Percentiles rank a stretch among this genome's conserved stretches.
Evolutionary conservation across 2,797 vertebrate species (phyloP).

Genomic region (Hoplostethus mediterraneus): DNA sequence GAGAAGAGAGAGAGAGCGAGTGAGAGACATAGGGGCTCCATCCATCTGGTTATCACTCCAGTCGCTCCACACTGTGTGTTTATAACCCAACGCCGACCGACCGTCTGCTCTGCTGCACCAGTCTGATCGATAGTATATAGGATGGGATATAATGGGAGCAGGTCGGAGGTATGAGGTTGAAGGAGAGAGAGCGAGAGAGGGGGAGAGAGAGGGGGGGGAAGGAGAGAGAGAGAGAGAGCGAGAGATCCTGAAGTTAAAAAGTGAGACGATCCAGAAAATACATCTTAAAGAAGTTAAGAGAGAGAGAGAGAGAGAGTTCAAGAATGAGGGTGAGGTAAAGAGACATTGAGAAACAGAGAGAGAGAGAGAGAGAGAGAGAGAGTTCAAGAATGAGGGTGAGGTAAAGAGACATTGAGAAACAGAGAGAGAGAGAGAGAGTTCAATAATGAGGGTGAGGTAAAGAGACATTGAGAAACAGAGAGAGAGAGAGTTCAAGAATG

Average conservation of each 20-base stretch:
- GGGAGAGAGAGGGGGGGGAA: too few species aligned
- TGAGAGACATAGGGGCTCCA: constrained; percentile 13
- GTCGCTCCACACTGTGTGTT: constrained; percentile 48
- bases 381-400: not conserved
- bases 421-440: too few species aligned
- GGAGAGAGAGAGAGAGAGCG: too few species aligned
- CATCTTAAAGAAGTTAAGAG: too few species aligned
- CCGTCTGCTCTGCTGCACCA: constrained; percentile 26
- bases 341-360: too few species aligned
- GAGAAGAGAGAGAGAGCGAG: not conserved
- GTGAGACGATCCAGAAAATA: too few species aligned
- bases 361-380: too few species aligned
- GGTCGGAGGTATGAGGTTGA: too few species aligned
- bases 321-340: not conserved
- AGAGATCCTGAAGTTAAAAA: too few species aligned
- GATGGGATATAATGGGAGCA: constrained; percentile 31
- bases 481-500: not conserved
- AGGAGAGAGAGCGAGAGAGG: too few species aligned
- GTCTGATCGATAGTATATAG: constrained; percentile 53
- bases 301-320: not conserved
- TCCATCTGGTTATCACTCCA: constrained; percentile 46
- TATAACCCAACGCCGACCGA: constrained; percentile 21
- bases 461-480: not conserved
- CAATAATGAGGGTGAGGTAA: not conserved
- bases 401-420: not conserved